These are phyloP conservation scores for Chascanopsetta lugubris DNA, from an alignment of 2,113 vertebrate genomes.

Conservation along the genomic window DNA sequence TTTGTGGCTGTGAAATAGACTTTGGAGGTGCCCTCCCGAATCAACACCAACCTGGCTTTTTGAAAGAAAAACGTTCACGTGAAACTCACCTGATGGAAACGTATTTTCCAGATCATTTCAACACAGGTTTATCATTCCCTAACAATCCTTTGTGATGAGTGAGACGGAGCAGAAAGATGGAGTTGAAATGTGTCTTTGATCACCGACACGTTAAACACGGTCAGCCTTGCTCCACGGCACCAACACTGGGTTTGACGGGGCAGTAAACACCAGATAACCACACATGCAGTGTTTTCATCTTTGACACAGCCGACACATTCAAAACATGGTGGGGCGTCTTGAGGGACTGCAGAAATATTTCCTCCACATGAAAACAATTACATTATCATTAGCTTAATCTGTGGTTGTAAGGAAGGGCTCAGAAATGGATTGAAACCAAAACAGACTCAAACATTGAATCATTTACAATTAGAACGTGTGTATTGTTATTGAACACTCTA, in stretches of 20 bases:
- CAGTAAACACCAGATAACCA: conserved; percentile 8
- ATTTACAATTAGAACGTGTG: too few relatives aligned
- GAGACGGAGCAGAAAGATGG: conserved; percentile 8
- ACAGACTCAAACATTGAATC: too few relatives aligned
- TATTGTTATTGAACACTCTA: too few relatives aligned
- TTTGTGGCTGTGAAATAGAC: conserved; percentile 49
- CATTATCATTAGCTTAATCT: conserved; percentile 29
- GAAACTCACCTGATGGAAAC: neutral
- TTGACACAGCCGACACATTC: conserved; percentile 46
- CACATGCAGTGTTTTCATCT: conserved; percentile 34
- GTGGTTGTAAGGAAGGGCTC: too few relatives aligned
- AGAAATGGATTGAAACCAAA: too few relatives aligned
- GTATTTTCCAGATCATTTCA: too few relatives aligned
- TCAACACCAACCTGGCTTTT: conserved; percentile 60
- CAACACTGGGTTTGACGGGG: conserved; percentile 3
- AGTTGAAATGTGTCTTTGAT: conserved; percentile 5
- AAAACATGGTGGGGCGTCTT: conserved; percentile 29
- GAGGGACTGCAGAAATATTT: conserved; percentile 18
- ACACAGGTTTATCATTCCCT: conserved; percentile 1
- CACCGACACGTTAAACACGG: neutral
- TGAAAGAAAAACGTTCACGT: conserved; percentile 40
- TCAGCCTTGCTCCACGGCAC: neutral
- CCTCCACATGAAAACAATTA: conserved; percentile 56
- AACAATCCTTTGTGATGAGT: conserved; percentile 1
- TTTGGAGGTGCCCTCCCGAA: conserved; percentile 46